Percentiles rank a stretch among this genome's conserved stretches.
phyloP scores from a whole-genome alignment of 2,888 invertebrate species.

The Melitaea athalia region DNA sequence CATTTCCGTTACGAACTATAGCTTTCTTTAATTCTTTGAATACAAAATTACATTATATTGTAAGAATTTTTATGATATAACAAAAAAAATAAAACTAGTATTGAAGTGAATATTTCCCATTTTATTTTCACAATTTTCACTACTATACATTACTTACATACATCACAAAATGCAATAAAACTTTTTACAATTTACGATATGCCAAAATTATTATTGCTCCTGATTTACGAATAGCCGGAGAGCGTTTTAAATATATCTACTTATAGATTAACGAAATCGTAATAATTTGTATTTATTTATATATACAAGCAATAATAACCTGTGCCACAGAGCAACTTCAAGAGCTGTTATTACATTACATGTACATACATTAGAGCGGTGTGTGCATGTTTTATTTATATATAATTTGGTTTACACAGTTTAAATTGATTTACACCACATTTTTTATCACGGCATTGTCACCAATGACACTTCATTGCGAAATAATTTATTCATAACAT shows the following conservation, averaged over 20 bases:
- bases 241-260: background rate
- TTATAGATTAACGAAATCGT: background rate
- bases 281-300: background rate
- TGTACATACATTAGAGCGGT: background rate
- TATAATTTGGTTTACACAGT: background rate
- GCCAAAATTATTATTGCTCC: constrained; percentile 71
- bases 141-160: constrained; percentile 66
- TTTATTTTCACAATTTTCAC: constrained; percentile 67
- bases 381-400: background rate
- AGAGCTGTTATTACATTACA: background rate
- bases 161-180: constrained; percentile 50
- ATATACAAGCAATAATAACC: background rate
- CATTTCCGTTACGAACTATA: too few relatives aligned
- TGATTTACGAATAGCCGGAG: constrained; percentile 39
- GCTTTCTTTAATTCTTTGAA: too few relatives aligned
- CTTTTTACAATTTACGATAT: constrained; percentile 70
- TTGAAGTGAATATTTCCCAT: constrained; percentile 34
- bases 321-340: background rate
- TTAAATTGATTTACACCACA: background rate
- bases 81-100: constrained; percentile 14
- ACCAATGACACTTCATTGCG: too few relatives aligned
- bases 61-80: too few relatives aligned
- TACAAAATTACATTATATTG: too few relatives aligned
- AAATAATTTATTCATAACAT: too few relatives aligned
- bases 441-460: too few relatives aligned